These are phyloP conservation scores for Trichopoda pennipes DNA, from an alignment of 2,888 invertebrate genomes.

Conservation along the genomic window DNA sequence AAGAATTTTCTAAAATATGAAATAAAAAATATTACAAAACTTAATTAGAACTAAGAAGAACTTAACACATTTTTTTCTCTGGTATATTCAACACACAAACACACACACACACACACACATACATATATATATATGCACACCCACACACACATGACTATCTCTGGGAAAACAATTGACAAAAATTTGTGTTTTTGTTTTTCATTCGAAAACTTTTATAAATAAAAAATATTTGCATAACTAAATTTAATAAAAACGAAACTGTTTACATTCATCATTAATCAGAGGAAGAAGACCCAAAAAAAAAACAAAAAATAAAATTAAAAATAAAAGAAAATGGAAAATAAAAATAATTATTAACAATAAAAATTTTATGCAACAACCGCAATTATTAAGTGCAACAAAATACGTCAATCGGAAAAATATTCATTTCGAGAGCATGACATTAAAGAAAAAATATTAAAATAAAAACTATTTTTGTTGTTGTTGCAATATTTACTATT, in stretches of 20 bases:
- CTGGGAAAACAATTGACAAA: background rate
- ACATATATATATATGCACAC: background rate
- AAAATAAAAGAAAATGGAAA: slow-evolving; percentile 27
- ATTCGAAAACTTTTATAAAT: slow-evolving; percentile 14
- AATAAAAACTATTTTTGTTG: slow-evolving; percentile 20
- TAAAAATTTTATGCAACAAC: slow-evolving; percentile 22
- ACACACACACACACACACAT: background rate
- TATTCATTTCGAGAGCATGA: slow-evolving; percentile 26
- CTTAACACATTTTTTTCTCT: background rate
- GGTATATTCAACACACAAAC: background rate
- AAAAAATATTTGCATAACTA: slow-evolving; percentile 38
- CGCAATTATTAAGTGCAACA: slow-evolving; percentile 54
- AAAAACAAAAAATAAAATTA: slow-evolving; percentile 5
- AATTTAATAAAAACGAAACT: slow-evolving; percentile 40
- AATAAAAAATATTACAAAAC: no score
- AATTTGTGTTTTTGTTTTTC: background rate
- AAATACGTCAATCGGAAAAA: slow-evolving; percentile 63
- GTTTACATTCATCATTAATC: slow-evolving; percentile 42
- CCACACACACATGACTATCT: no score
- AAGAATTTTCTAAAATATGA: no score
- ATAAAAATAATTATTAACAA: background rate
- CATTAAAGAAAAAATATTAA: slow-evolving; percentile 27
- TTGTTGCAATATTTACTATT: slow-evolving; percentile 3
- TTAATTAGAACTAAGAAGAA: no score
- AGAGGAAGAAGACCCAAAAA: no score